A percentile compares a stretch with the other conserved stretches of the same genome.
These are phyloP conservation scores for Helarctos malayanus DNA, from an alignment of 2,797 vertebrate species.

Conservation along the genomic window DNA sequence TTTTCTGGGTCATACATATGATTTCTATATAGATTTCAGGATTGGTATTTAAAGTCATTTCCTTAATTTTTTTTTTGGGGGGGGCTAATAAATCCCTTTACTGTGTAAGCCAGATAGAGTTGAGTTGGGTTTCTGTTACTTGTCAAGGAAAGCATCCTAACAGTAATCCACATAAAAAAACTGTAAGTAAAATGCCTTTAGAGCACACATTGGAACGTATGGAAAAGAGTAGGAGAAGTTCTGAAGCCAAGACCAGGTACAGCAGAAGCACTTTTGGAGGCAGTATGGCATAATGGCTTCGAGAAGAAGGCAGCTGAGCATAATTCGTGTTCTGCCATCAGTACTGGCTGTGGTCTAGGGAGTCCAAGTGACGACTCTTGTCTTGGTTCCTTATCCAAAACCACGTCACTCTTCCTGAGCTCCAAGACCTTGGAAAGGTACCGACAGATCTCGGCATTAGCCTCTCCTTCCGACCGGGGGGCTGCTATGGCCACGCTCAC, in stretches of 20 bases:
- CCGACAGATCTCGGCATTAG: conserved; percentile 94
- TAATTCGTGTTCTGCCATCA: neutral
- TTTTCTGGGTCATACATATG: neutral
- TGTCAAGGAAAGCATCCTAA: neutral
- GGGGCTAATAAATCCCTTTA: neutral
- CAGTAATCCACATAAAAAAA: neutral
- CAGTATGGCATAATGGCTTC: rapidly evolving
- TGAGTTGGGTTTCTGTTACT: neutral
- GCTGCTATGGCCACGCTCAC: conserved; percentile 95
- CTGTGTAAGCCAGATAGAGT: neutral
- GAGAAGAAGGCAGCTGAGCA: neutral
- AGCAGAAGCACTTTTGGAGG: neutral
- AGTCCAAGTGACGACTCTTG: neutral
- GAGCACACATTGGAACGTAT: neutral
- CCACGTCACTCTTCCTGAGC: conserved; percentile 93
- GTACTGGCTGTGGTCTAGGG: too few relatives aligned
- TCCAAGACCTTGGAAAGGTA: conserved; percentile 94
- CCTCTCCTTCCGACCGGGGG: conserved; percentile 95
- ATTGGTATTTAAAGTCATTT: conserved; percentile 43
- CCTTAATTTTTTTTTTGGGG: too few relatives aligned
- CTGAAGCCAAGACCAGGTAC: neutral
- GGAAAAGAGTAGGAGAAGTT: neutral
- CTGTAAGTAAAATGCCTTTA: neutral
- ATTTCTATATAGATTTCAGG: conserved; percentile 15
- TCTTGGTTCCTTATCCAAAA: conserved; percentile 90